Evolutionary conservation across 2,888 invertebrate species (phyloP), one percentile per base, ranked within the genome.

Genomic region (Hydraecia micacea): DNA sequence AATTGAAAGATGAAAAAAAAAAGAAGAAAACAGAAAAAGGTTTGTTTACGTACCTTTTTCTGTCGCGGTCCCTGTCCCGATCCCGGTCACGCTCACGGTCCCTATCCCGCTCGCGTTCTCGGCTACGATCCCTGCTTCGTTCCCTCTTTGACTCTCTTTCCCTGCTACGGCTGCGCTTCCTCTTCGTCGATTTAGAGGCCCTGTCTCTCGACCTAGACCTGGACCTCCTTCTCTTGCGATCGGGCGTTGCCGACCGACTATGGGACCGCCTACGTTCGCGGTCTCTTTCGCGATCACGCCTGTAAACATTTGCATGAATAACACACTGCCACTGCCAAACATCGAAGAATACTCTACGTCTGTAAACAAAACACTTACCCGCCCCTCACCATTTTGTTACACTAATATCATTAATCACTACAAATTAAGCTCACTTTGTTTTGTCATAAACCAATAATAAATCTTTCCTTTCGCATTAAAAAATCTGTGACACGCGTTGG

Each of bases 131-230:
- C 25, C 88, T 81, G 60, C 91, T 90, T 1, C 80, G 68, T 68
- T 80, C 80, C 85, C 97, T 95, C 76, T 97, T 97, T 0, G 97
- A 95, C 25, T 98, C 97, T 62, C 98, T 93, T 28, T 98, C 98
- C 81, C 98, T 96, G 68, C 98, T 98, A 86, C 98, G 97, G 89
- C 98, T 98, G 79, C 98, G 97, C 89, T 98, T 97, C 89, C 97
- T 97, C 83, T 98, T 97, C 28, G 96, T 96, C 42, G 97, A 96
- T 91, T 98, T 97, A 15, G 97, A 95, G 68, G 94, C 93, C 77
- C 98, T 95, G 69, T 98, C 98, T 77, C 97, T 95, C 87, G 97
- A 97, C 68, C 97, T 95, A 0, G 97, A 97, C 58, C 97, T 95
- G 13, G 97, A 97, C 55, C 97, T 95, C 85, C 97, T 96, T 36